These are phyloP conservation scores for Amphiprion clarkii DNA, from an alignment of 2,797 vertebrate genomes.

Conservation along the genomic window DNA sequence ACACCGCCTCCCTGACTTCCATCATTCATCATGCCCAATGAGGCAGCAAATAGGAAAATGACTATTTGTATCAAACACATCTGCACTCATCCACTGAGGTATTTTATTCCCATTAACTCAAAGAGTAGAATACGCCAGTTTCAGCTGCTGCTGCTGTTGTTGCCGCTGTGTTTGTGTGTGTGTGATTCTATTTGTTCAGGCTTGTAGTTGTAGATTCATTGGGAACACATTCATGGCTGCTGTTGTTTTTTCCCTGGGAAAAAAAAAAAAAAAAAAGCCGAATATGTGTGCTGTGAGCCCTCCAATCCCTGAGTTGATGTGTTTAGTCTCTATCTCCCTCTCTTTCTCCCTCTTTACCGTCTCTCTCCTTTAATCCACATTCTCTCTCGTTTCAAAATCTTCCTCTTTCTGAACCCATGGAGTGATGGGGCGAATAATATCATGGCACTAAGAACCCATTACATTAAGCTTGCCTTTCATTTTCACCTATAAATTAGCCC, in stretches of 20 bases:
- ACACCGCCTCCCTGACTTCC: constrained; percentile 99
- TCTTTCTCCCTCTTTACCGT: constrained; percentile 63
- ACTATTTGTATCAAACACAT: constrained; percentile 99
- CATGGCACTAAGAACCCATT: constrained; percentile 93
- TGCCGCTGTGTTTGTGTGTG: constrained; percentile 71
- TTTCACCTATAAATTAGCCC: constrained; percentile 96
- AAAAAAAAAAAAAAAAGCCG: constrained; percentile 29
- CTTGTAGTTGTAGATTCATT: constrained; percentile 95
- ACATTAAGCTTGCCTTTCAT: constrained; percentile 92
- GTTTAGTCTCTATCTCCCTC: constrained; percentile 51
- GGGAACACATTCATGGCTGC: constrained; percentile 90
- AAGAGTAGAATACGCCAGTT: constrained; percentile 99
- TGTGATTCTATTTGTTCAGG: constrained; percentile 92
- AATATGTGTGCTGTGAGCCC: constrained; percentile 69
- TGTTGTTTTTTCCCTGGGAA: constrained; percentile 71
- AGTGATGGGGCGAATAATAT: constrained; percentile 86
- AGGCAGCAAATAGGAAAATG: constrained; percentile 99
- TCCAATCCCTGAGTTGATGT: constrained; percentile 67
- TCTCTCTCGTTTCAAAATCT: constrained; percentile 61
- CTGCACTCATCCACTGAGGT: constrained; percentile 99
- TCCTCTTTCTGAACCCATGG: constrained; percentile 70
- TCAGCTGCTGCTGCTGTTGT: constrained; percentile 88
- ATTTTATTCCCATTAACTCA: constrained; percentile 99
- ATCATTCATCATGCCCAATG: constrained; percentile 99
- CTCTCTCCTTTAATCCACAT: constrained; percentile 56